Percentiles rank a stretch among this genome's conserved stretches.
phyloP scores from a whole-genome alignment of 2,797 vertebrate genomes.

The Acanthurus leucopareius region DNA sequence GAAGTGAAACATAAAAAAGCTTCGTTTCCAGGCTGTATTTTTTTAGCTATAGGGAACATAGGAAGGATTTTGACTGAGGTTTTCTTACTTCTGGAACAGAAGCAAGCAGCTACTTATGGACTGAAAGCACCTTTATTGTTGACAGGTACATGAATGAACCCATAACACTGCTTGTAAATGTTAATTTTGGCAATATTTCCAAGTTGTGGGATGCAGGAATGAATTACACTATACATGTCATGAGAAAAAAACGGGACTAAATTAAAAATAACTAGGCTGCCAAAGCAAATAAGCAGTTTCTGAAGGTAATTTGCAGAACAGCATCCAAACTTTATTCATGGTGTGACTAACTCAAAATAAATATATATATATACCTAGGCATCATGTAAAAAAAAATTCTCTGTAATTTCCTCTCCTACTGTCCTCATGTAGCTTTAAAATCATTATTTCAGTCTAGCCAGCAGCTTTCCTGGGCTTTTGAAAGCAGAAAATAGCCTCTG shows the following conservation, averaged over 20 bases:
- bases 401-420: neutral
- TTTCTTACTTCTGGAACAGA: neutral
- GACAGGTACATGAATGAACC: neutral
- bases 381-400: neutral
- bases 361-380: neutral
- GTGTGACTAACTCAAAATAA: neutral
- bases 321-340: neutral
- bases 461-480: neutral
- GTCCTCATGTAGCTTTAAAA: conserved; percentile 9
- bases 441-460: neutral
- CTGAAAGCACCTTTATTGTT: neutral
- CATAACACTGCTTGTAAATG: neutral
- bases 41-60: neutral
- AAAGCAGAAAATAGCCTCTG: neutral
- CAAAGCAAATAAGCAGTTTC: neutral
- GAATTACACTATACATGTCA: neutral
- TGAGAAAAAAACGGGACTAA: neutral
- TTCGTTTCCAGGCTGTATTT: neutral
- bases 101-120: neutral
- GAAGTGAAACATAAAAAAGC: no score
- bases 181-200: neutral
- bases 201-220: neutral
- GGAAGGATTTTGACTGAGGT: neutral
- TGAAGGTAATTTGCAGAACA: neutral
- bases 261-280: neutral